Base-by-base conservation (phyloP, 1,140 invertebrate genomes). In the Chelonus insularis region DNA sequence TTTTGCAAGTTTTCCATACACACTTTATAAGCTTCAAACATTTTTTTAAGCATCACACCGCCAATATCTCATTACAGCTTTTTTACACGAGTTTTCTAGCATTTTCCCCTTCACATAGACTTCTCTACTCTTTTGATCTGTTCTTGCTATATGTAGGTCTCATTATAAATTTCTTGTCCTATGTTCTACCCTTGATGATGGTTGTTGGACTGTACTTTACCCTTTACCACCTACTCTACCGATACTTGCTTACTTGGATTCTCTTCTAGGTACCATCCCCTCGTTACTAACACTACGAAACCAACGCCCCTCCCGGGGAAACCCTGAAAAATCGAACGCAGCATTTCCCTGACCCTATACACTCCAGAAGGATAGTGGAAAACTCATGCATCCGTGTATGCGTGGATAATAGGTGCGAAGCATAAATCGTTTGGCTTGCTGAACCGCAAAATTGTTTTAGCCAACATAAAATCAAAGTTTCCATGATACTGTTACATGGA, bases 251-350 rank as follows among this genome's bases (percentile, higher is more conserved):
- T 29, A 29, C 25, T 29, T 71, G 66, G 61, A 63, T 43, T 20
- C 32, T 43, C 43, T 45, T 61, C 47, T 47, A 52, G 58, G 41
- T n/a, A n/a, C n/a, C n/a, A n/a, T n/a, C n/a, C n/a, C n/a, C 63
- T 50, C 39, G 7, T 52, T 39, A 54, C 58, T 21, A 29, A 48
- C 50, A 39, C 55, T 62, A 67, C 68, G 64, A 62, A 69, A 64
- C 60, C 64, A 70, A 65, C 61, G 54, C 47, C 36, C 59, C 50
- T 63, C 73, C 75, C 75, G 75, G 78, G 75, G 77, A 78, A 78
- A 78, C 73, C 76, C 77, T 78, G 78, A 77, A 80, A 79, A 80
- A 80, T 79, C 75, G 75, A 78, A 71, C 72, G 72, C 66, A 48
- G 56, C 36, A 39, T 23, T 12, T 29, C 16, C 21, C 21, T 25